Conservation (phyloP, 2,888 invertebrate species). For the Ophion slaviceki region DNA sequence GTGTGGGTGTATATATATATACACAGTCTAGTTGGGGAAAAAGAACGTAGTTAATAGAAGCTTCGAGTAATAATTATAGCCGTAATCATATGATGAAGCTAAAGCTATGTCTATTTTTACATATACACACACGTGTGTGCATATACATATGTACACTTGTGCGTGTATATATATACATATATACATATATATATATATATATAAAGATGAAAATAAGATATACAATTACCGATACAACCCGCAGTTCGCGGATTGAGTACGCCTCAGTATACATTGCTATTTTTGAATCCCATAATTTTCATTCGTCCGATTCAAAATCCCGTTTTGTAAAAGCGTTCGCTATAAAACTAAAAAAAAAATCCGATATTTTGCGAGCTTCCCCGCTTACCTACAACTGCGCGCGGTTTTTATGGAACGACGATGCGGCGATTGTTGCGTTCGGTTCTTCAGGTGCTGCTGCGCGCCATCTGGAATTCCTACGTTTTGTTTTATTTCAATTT, state of each 20-base stretch:
- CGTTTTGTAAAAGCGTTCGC: no score
- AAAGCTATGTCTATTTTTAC: slow-evolving; percentile 10
- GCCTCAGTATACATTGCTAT: background rate
- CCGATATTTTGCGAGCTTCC: no score
- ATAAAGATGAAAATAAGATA: background rate
- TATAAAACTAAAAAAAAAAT: no score
- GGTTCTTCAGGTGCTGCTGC: no score
- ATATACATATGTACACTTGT: background rate
- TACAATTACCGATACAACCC: background rate
- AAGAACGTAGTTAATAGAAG: background rate
- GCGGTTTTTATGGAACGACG: no score
- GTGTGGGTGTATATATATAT: background rate
- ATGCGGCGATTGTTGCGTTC: no score
- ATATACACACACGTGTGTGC: background rate
- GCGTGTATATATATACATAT: background rate
- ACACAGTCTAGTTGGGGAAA: background rate
- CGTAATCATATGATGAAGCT: slow-evolving; percentile 1
- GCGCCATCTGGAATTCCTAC: no score
- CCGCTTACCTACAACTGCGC: no score
- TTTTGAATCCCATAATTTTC: background rate
- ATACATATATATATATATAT: background rate
- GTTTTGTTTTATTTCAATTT: no score
- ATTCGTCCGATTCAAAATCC: background rate
- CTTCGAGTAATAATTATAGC: slow-evolving; percentile 8
- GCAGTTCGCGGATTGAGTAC: background rate